A percentile compares a stretch with the other conserved stretches of the same genome.
Evolutionary conservation across 1,140 invertebrate genomes (phyloP).

Genomic region (Phymastichus coffea): DNA sequence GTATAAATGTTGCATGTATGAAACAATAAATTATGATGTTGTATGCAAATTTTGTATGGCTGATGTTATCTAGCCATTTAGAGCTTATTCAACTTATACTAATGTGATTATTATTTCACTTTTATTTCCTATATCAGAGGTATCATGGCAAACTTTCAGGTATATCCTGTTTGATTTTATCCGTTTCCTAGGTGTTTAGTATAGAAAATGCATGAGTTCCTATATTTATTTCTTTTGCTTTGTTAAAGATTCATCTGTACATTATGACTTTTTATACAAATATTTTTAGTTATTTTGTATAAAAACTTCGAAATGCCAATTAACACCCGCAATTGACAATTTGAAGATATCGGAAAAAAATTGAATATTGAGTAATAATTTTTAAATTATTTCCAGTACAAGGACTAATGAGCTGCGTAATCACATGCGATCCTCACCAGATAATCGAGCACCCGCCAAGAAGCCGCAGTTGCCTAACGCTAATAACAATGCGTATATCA

Average conservation of each 20-base stretch:
- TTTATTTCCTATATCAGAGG: conserved; percentile 37
- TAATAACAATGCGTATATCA: conserved; percentile 42
- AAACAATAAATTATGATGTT: too few species aligned
- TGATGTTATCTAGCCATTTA: too few species aligned
- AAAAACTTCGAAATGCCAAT: too few species aligned
- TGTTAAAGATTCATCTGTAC: too few species aligned
- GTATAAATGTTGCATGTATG: not conserved
- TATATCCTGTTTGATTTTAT: conserved; percentile 35
- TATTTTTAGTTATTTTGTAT: too few species aligned
- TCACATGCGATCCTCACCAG: conserved; percentile 34
- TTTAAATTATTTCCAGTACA: conserved; percentile 41
- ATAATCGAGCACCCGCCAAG: conserved; percentile 18
- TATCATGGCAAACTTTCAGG: conserved; percentile 57
- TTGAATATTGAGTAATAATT: conserved; percentile 2
- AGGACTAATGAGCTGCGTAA: conserved; percentile 48
- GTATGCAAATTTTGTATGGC: too few species aligned
- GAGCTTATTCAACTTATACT: too few species aligned
- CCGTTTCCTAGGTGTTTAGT: too few species aligned
- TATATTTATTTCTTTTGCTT: too few species aligned
- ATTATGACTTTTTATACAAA: too few species aligned
- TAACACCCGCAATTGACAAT: conserved; percentile 6
- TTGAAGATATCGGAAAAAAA: conserved; percentile 7
- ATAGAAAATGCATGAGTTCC: too few species aligned
- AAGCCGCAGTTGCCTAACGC: not conserved
- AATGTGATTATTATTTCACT: not conserved